phyloP scores from a whole-genome alignment of 2,888 invertebrate genomes.

The Ditula angustiorana region DNA sequence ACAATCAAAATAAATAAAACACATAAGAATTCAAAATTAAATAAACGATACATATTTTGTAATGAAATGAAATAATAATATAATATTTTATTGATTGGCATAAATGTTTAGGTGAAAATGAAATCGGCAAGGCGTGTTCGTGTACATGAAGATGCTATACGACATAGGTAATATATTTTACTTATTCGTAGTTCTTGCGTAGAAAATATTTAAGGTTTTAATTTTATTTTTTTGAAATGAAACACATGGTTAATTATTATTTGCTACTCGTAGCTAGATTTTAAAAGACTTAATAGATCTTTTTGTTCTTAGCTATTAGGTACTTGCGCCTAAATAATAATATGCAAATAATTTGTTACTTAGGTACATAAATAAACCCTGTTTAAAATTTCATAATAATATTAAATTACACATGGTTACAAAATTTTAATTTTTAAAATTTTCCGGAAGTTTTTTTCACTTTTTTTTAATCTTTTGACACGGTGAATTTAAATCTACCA shows the following conservation, averaged over 20 bases:
- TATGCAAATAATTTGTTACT: not conserved
- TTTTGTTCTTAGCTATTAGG: constrained; percentile 25
- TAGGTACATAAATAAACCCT: not conserved
- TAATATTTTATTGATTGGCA: constrained; percentile 71
- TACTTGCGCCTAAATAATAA: constrained; percentile 26
- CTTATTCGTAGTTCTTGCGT: constrained; percentile 62
- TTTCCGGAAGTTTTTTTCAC: too few relatives aligned
- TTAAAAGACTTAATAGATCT: constrained; percentile 18
- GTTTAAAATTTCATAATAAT: too few relatives aligned
- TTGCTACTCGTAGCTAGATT: constrained; percentile 43
- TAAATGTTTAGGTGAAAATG: constrained; percentile 85
- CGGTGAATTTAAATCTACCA: too few relatives aligned
- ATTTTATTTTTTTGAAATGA: constrained; percentile 41
- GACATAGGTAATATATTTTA: constrained; percentile 81
- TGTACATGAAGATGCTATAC: constrained; percentile 84
- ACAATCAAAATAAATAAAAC: constrained; percentile 20
- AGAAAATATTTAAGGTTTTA: constrained; percentile 53
- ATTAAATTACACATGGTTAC: too few relatives aligned
- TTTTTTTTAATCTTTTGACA: too few relatives aligned
- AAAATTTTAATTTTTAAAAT: too few relatives aligned
- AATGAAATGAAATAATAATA: constrained; percentile 22
- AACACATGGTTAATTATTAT: constrained; percentile 45
- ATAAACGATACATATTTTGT: constrained; percentile 13
- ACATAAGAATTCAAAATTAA: constrained; percentile 20
- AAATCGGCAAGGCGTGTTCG: constrained; percentile 84